Evolutionary conservation across 2,113 vertebrate species (phyloP).

Genomic region (Rhinogobius similis): DNA sequence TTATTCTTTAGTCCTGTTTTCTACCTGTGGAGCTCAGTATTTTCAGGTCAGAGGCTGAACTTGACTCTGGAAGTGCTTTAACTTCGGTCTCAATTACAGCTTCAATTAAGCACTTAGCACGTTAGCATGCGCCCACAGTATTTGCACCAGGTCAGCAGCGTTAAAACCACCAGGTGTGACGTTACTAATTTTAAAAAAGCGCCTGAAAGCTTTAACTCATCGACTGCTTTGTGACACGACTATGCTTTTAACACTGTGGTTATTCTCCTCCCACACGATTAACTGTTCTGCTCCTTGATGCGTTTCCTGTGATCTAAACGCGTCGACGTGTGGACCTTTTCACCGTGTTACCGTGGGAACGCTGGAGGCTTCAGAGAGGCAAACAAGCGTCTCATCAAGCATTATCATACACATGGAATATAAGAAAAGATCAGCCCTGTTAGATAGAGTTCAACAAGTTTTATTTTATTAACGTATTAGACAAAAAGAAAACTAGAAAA

Average conservation of each 20-base stretch:
- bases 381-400: background rate
- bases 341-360: constrained; percentile 17
- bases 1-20: too few relatives aligned
- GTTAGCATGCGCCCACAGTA: background rate
- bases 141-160: constrained; percentile 13
- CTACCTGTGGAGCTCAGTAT: background rate
- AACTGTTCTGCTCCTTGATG: constrained; percentile 5
- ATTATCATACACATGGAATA: background rate
- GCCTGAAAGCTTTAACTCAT: constrained; percentile 16
- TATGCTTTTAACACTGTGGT: constrained; percentile 27
- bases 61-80: background rate
- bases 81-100: constrained; percentile 14
- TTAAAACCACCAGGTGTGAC: constrained; percentile 14
- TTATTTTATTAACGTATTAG: too few relatives aligned
- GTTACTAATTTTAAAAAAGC: constrained; percentile 3
- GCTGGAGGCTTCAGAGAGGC: background rate
- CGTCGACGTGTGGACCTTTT: constrained; percentile 25
- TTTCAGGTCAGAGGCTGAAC: constrained; percentile 1
- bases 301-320: constrained; percentile 27
- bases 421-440: too few relatives aligned
- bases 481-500: too few relatives aligned
- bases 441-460: too few relatives aligned
- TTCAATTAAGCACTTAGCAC: constrained; percentile 32
- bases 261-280: constrained; percentile 28
- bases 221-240: constrained; percentile 5